Evolutionary conservation across 2,888 invertebrate species (phyloP).

Genomic region (Napeogenes sylphis): DNA sequence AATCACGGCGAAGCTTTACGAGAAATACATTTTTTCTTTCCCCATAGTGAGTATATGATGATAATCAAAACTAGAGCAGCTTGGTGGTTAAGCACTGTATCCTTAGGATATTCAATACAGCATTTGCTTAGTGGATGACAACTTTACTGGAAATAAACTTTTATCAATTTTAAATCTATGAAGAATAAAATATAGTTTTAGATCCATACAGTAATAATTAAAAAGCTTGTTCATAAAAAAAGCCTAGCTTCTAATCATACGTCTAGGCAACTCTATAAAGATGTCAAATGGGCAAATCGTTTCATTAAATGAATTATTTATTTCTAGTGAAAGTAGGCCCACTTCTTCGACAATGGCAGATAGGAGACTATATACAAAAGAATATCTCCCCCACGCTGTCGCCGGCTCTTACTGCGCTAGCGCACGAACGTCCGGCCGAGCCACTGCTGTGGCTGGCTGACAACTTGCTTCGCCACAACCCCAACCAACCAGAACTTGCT

Average conservation of each 20-base stretch:
- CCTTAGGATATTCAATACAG: no score
- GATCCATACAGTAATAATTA: no score
- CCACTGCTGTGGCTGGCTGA: conserved; percentile 88
- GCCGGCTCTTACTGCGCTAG: conserved; percentile 80
- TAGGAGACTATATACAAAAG: conserved; percentile 83
- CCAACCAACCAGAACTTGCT: conserved; percentile 80
- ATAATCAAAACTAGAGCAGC: not conserved
- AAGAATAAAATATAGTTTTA: no score
- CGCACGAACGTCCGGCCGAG: conserved; percentile 84
- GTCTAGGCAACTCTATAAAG: no score
- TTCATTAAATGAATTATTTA: conserved; percentile 14
- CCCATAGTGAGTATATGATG: conserved; percentile 79
- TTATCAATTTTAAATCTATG: no score
- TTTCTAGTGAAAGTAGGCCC: conserved; percentile 86
- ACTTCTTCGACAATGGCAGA: conserved; percentile 77
- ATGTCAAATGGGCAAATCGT: no score
- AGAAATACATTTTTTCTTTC: conserved; percentile 94
- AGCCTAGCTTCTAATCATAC: no score
- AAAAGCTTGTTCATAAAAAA: no score
- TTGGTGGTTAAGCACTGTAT: not conserved
- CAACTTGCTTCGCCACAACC: conserved; percentile 85
- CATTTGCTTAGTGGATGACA: no score
- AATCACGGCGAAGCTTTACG: conserved; percentile 79
- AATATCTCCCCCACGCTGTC: conserved; percentile 81
- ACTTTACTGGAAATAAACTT: no score